Evolutionary conservation across 2,888 invertebrate species (phyloP), one percentile per base, ranked within the genome.

Genomic region (Frankliniella fusca): DNA sequence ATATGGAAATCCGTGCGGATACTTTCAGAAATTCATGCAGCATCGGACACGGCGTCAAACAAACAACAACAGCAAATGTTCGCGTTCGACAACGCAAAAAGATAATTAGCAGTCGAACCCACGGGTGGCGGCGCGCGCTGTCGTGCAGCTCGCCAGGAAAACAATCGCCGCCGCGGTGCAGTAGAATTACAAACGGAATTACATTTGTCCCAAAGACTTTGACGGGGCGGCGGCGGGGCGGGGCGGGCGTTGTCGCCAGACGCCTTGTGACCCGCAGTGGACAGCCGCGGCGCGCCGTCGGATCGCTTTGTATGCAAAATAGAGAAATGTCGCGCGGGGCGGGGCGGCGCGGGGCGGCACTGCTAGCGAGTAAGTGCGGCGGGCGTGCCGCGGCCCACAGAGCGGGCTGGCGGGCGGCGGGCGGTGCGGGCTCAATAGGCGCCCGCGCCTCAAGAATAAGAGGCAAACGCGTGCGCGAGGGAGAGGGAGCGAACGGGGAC

Each of bases 241-340:
- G 10, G 54, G 54, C 12, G 38, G 38, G 38, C 38, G 38, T 38
- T 38, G 38, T 38, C 38, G 38, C 38, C 38, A 38, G 38, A 38
- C 54, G 54, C 54, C 54, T 18, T 70, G 23, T 70, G 70, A n/a
- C 70, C 70, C 70, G 23, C 70, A 23, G 23, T 23, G 27, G 27
- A 76, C 70, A 76, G 70, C 12, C 27, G 27, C 15, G 20, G 12
- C 15, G 61, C 61, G 61, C 0, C 20, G 61, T 61, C 38, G 38
- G 38, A 5, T 76, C 27, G 70, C 70, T 76, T 76, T 76, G 70
- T 76, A 76, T 76, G 70, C 70, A 76, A 76, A 76, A 27, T 10
- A 76, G 70, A 76, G 70, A 76, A 76, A 76, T 76, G 70, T 76
- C 70, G 70, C 70, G 70, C 27, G 70, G 11, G 38, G 38, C 38